Evolutionary conservation across 2,797 vertebrate species (phyloP).

Genomic region (Mastacembelus armatus): DNA sequence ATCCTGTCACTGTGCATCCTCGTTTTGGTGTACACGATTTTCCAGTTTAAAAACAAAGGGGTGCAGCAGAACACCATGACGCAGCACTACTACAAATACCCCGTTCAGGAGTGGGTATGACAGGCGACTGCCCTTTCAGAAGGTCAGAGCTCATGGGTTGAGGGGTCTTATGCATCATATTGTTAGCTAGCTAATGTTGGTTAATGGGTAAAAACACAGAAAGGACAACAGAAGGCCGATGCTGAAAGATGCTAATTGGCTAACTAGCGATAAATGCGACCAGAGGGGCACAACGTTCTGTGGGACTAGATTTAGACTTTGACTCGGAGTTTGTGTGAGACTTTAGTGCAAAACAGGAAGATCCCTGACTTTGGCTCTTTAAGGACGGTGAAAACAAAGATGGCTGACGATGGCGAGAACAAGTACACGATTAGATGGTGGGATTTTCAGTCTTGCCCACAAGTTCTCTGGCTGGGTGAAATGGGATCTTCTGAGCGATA

Average conservation of each 20-base stretch:
- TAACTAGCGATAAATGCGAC: conserved; percentile 9
- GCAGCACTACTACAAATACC: conserved; percentile 96
- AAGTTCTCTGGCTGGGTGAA: conserved; percentile 38
- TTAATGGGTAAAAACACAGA: conserved; percentile 7
- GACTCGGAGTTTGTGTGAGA: conserved; percentile 34
- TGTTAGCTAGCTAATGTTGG: conserved; percentile 19
- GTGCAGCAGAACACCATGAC: conserved; percentile 90
- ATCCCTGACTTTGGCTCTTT: conserved; percentile 23
- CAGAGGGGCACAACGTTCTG: neutral
- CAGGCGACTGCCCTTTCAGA: conserved; percentile 56
- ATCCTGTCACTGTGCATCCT: conserved; percentile 97
- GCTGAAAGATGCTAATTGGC: conserved; percentile 12
- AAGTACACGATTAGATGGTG: conserved; percentile 3
- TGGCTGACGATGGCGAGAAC: neutral
- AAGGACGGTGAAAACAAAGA: conserved; percentile 18
- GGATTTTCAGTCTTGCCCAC: conserved; percentile 12
- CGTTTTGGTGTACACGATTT: conserved; percentile 97
- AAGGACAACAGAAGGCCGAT: conserved; percentile 16
- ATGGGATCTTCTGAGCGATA: conserved; percentile 45
- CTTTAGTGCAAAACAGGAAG: conserved; percentile 61
- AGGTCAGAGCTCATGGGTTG: conserved; percentile 64
- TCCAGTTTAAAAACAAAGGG: conserved; percentile 99
- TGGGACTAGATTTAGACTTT: conserved; percentile 28
- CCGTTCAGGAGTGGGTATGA: conserved; percentile 99
- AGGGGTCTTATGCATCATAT: neutral